phyloP scores from a whole-genome alignment of 2,113 vertebrate species.

The Brachyhypopomus gauderio region DNA sequence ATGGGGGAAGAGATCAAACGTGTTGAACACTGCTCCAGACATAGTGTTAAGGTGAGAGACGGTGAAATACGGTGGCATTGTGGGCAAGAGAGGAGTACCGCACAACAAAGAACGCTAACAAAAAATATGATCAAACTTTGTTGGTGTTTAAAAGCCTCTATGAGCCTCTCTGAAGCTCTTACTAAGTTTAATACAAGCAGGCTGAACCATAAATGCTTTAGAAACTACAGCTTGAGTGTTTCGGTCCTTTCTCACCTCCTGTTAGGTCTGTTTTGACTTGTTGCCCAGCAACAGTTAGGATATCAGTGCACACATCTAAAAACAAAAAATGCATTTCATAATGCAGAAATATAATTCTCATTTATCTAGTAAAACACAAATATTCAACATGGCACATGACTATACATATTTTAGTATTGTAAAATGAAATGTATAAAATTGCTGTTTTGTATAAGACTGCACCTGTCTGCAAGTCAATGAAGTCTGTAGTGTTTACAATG shows the following conservation, averaged over 20 bases:
- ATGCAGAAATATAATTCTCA: not conserved
- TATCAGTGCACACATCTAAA: slow-evolving; percentile 64
- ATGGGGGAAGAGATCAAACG: not conserved
- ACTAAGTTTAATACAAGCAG: not conserved
- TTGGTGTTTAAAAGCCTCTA: too few species aligned
- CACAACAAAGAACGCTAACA: not conserved
- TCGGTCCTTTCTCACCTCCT: slow-evolving; percentile 29
- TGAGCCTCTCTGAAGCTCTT: too few species aligned
- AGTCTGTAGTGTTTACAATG: slow-evolving; percentile 73
- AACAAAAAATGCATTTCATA: not conserved
- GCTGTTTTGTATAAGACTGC: not conserved
- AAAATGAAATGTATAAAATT: not conserved
- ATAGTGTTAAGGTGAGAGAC: not conserved
- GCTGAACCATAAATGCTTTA: not conserved
- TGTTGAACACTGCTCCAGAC: not conserved
- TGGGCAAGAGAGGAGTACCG: not conserved
- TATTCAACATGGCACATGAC: not conserved
- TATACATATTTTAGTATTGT: not conserved
- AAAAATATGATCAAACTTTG: too few species aligned
- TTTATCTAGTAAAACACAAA: not conserved
- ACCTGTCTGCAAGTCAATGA: slow-evolving; percentile 55
- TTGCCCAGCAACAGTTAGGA: slow-evolving; percentile 63
- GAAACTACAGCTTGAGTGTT: not conserved
- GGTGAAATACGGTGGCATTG: not conserved
- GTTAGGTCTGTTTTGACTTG: slow-evolving; percentile 47